These are phyloP conservation scores for Cyclophora punctaria DNA, from an alignment of 2,888 invertebrate species.

Conservation along the genomic window DNA sequence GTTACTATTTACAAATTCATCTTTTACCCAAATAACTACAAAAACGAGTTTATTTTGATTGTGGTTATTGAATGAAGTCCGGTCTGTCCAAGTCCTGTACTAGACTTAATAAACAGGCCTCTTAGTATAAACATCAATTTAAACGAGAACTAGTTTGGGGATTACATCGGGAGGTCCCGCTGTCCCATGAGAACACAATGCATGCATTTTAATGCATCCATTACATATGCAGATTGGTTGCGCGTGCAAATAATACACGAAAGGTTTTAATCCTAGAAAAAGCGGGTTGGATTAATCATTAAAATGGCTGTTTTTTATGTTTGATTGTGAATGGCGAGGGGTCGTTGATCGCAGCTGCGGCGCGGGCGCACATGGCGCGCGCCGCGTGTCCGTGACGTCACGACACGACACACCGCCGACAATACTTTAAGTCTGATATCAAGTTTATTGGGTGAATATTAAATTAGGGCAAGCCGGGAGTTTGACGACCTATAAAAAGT, in stretches of 20 bases:
- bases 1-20: too few species aligned
- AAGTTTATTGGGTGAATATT: constrained; percentile 14
- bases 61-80: too few species aligned
- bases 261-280: constrained; percentile 57
- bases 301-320: constrained; percentile 48
- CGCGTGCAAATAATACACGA: constrained; percentile 52
- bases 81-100: too few species aligned
- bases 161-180: constrained; percentile 4
- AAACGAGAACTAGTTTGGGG: neutral
- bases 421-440: constrained; percentile 5
- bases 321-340: constrained; percentile 43
- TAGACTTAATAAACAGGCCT: too few species aligned
- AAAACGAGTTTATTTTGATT: too few species aligned
- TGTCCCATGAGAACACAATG: constrained; percentile 28
- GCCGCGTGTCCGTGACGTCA: constrained; percentile 48
- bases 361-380: constrained; percentile 43
- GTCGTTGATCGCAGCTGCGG: constrained; percentile 67
- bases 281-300: constrained; percentile 57
- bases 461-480: neutral
- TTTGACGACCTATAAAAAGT: neutral
- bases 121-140: constrained; percentile 6
- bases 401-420: constrained; percentile 26
- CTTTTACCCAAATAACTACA: too few species aligned
- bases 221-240: constrained; percentile 51
- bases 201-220: constrained; percentile 45